A percentile compares a stretch with the other conserved stretches of the same genome.
These are phyloP conservation scores for Podarcis siculus DNA, from an alignment of 2,797 vertebrate species.

Conservation along the genomic window DNA sequence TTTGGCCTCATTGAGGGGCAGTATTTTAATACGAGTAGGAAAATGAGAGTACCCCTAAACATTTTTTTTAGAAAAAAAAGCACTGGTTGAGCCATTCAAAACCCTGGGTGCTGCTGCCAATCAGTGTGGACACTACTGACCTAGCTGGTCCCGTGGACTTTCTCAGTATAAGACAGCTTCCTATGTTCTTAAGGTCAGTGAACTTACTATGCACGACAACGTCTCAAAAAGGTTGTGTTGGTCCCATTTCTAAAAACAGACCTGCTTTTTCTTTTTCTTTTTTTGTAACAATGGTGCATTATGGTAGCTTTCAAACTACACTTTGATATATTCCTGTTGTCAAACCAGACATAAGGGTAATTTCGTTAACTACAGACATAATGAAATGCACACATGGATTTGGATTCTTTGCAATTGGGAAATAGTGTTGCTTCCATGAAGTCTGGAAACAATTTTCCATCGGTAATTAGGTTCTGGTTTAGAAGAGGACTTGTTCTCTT, in stretches of 20 bases:
- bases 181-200: not conserved
- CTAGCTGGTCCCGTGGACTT: too few species aligned
- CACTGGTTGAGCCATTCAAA: too few species aligned
- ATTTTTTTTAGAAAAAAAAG: too few species aligned
- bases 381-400: constrained; percentile 9
- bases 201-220: not conserved
- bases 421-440: not conserved
- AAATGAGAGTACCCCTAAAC: too few species aligned
- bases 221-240: not conserved
- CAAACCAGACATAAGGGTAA: constrained; percentile 20
- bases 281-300: constrained; percentile 16
- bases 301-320: constrained; percentile 3
- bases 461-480: constrained; percentile 27
- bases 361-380: constrained; percentile 19
- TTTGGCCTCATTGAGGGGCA: too few species aligned
- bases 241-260: not conserved
- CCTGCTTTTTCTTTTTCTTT: not conserved
- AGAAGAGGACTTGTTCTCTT: constrained; percentile 10
- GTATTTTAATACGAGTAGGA: too few species aligned
- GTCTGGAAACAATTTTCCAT: constrained; percentile 36
- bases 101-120: too few species aligned
- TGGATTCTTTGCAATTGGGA: not conserved
- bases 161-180: too few species aligned
- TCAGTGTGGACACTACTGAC: too few species aligned
- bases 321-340: constrained; percentile 11